Evolutionary conservation across 2,888 invertebrate genomes (phyloP).

Genomic region (Schizaphis graminum): DNA sequence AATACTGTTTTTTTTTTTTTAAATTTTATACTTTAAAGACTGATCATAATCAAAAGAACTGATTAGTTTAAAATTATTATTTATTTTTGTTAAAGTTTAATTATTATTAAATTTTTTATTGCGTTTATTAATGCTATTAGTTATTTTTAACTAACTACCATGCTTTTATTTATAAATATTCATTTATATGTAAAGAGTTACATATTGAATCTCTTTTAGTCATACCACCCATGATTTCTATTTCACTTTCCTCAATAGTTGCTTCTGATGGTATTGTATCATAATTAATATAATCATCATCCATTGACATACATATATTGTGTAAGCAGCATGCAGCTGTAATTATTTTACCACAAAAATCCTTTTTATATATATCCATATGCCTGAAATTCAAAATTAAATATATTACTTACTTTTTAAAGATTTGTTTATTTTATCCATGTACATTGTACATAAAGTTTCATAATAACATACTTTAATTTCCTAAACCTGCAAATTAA

Average conservation of each 20-base stretch:
- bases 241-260: background rate
- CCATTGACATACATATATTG: background rate
- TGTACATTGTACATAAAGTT: background rate
- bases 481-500: conserved; percentile 16
- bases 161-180: background rate
- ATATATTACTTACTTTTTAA: too few relatives aligned
- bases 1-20: too few relatives aligned
- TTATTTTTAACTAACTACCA: too few relatives aligned
- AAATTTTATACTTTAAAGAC: too few relatives aligned
- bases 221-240: background rate
- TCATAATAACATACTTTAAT: background rate
- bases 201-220: background rate
- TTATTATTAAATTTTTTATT: too few relatives aligned
- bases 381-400: too few relatives aligned
- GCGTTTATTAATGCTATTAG: too few relatives aligned
- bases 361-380: too few relatives aligned
- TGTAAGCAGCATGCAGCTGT: conserved; percentile 2
- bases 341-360: background rate
- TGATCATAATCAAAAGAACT: too few relatives aligned
- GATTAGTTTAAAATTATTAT: too few relatives aligned
- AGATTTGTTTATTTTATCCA: background rate
- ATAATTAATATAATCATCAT: background rate
- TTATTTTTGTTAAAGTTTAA: too few relatives aligned
- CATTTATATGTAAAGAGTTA: background rate
- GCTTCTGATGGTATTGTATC: background rate